phyloP scores from a whole-genome alignment of 2,888 invertebrate species.

The Tuta absoluta region DNA sequence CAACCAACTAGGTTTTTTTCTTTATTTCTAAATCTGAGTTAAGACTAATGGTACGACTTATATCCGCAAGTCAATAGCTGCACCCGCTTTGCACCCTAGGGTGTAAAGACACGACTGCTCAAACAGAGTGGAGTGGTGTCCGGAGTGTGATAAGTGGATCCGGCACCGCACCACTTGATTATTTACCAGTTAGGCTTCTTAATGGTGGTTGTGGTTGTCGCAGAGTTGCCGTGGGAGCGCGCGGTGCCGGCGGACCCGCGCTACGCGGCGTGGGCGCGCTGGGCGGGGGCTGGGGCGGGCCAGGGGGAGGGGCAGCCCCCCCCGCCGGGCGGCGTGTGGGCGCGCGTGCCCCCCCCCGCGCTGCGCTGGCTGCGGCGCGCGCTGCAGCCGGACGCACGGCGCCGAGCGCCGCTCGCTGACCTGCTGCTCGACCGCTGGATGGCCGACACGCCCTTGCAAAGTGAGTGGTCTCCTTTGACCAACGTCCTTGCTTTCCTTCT shows the following conservation, averaged over 20 bases:
- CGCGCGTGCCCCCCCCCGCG: slow-evolving; percentile 87
- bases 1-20: neutral
- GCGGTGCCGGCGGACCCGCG: slow-evolving; percentile 86
- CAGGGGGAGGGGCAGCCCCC: slow-evolving; percentile 84
- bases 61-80: neutral
- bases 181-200: neutral
- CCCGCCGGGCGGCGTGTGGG: slow-evolving; percentile 91
- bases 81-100: too few species aligned
- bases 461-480: neutral
- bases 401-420: slow-evolving; percentile 86
- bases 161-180: neutral
- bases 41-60: neutral
- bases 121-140: too few species aligned
- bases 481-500: too few species aligned
- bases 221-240: slow-evolving; percentile 98
- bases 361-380: slow-evolving; percentile 89
- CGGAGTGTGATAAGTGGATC: too few species aligned
- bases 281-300: slow-evolving; percentile 42
- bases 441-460: slow-evolving; percentile 18
- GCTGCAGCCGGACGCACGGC: slow-evolving; percentile 86
- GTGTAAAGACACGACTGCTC: too few species aligned
- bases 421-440: slow-evolving; percentile 32
- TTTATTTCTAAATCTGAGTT: neutral
- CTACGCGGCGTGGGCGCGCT: slow-evolving; percentile 83
- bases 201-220: neutral